phyloP scores from a whole-genome alignment of 2,797 vertebrate genomes.

The Acrossocheilus wenchowensis region DNA sequence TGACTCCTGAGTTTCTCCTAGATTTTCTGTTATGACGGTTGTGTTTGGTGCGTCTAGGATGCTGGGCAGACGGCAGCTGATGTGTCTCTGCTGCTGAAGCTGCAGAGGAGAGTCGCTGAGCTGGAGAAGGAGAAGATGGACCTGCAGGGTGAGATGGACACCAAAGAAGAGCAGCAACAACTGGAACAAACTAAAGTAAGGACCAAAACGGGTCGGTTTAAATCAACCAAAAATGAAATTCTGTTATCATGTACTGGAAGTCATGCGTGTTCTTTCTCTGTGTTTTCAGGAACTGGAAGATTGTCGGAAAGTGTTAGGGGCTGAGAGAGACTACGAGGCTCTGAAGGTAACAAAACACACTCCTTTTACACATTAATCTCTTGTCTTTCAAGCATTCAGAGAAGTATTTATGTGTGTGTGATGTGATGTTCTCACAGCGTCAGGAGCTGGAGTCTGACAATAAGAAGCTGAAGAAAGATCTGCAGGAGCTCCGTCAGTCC shows the following conservation, averaged over 20 bases:
- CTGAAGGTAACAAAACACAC: conserved; percentile 85
- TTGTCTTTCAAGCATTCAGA: neutral
- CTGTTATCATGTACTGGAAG: neutral
- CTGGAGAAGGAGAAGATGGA: conserved; percentile 91
- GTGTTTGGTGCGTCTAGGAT: conserved; percentile 64
- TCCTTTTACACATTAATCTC: neutral
- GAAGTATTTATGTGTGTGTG: neutral
- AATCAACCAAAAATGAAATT: neutral
- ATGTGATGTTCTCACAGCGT: conserved; percentile 74
- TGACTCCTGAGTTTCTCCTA: neutral
- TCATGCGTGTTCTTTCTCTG: conserved; percentile 41
- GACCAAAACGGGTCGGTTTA: too few species aligned
- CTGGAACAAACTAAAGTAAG: conserved; percentile 83
- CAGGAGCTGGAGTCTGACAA: conserved; percentile 95
- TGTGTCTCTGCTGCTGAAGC: conserved; percentile 92
- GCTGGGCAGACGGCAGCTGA: conserved; percentile 81
- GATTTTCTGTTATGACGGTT: neutral
- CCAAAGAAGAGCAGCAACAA: conserved; percentile 86
- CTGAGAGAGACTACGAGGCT: conserved; percentile 91
- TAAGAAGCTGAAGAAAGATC: conserved; percentile 92
- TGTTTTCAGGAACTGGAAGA: conserved; percentile 81
- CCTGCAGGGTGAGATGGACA: conserved; percentile 88
- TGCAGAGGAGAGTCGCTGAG: conserved; percentile 91
- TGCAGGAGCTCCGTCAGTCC: conserved; percentile 88
- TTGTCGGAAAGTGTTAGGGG: conserved; percentile 82